These are phyloP conservation scores for Sula dactylatra DNA, from an alignment of 2,113 vertebrate species.

Conservation along the genomic window DNA sequence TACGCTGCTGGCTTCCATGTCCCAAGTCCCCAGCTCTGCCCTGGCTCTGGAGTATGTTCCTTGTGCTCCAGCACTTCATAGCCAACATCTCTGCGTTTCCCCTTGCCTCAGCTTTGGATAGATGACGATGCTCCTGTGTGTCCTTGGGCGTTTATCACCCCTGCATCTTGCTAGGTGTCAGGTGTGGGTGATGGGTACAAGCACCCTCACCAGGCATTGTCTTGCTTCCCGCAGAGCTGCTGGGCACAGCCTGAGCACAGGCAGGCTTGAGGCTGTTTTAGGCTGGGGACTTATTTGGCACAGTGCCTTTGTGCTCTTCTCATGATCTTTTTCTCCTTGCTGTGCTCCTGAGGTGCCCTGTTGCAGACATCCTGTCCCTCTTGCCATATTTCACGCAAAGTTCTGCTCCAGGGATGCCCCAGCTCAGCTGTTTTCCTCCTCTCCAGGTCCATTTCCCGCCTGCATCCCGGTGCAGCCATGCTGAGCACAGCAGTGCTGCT, in stretches of 20 bases:
- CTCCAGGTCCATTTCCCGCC: background rate
- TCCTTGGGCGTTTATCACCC: background rate
- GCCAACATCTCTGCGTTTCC: background rate
- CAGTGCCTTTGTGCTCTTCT: background rate
- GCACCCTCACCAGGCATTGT: background rate
- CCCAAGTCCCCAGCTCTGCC: background rate
- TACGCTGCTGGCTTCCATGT: background rate
- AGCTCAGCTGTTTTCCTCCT: background rate
- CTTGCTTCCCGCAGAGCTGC: background rate
- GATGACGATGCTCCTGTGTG: rapidly evolving
- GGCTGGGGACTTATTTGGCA: background rate
- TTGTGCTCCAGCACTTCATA: background rate
- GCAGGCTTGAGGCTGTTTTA: background rate
- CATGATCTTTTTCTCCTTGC: background rate
- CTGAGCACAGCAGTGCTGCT: background rate
- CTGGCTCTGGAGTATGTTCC: background rate
- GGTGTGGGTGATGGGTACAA: background rate
- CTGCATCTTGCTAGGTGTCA: background rate
- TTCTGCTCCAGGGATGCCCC: background rate
- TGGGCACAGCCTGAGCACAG: background rate
- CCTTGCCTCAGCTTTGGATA: background rate
- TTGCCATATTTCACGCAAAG: rapidly evolving
- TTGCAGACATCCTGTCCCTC: background rate
- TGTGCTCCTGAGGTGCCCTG: background rate
- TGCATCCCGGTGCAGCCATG: background rate